Conservation (phyloP, 2,888 invertebrate genomes). For the Brachylomia viminalis region DNA sequence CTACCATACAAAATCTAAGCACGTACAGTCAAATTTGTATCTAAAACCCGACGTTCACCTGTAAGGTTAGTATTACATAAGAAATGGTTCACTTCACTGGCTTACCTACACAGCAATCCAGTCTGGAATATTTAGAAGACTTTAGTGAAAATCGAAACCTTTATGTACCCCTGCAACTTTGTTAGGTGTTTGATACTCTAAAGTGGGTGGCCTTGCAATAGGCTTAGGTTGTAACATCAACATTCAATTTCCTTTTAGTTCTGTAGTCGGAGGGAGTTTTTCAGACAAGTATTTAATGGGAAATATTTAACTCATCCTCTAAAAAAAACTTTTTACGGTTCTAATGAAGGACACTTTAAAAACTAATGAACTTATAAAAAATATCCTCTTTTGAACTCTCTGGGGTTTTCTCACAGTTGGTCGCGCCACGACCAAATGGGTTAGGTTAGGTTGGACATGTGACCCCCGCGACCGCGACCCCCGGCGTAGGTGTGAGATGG, state of each 20-base stretch:
- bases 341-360: too few species aligned
- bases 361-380: too few species aligned
- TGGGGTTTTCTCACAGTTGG: too few species aligned
- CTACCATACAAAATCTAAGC: constrained; percentile 24
- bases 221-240: background rate
- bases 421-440: too few species aligned
- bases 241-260: background rate
- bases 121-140: constrained; percentile 46
- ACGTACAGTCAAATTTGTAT: constrained; percentile 19
- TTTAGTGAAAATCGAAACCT: constrained; percentile 65
- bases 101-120: background rate
- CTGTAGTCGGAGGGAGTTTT: background rate
- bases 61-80: constrained; percentile 17
- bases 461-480: too few species aligned
- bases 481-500: too few species aligned
- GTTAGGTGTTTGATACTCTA: background rate
- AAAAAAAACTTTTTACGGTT: too few species aligned
- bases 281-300: background rate
- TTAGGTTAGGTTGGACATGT: too few species aligned
- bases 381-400: too few species aligned
- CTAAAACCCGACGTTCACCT: constrained; percentile 7
- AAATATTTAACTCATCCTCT: too few species aligned
- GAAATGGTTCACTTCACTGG: constrained; percentile 19
- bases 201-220: background rate
- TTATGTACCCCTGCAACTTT: background rate